Base-by-base conservation (phyloP, 1,140 invertebrate genomes). In the Penaeus japonicus region DNA sequence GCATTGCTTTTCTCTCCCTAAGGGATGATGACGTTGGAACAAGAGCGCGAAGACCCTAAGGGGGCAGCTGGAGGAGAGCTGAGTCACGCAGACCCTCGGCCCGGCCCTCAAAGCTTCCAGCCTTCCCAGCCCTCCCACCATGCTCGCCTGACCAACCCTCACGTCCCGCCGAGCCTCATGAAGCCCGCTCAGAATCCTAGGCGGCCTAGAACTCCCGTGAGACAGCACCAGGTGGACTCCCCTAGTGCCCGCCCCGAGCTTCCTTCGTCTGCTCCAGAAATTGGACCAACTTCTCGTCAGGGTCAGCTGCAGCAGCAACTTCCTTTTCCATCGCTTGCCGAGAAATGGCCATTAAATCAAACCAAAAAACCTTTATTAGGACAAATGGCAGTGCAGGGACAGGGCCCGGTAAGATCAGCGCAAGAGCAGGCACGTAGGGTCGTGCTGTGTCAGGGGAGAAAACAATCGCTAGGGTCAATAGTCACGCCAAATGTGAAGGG, bases 11-110 rank as follows among this genome's bases (percentile, higher is more conserved):
- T 18, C 59, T 24, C 39, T 30, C 30, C 70, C 24, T 7, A 65
- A 88, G 87, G 87, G 87, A 83, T 88, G 80, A 88, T 88, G 87
- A 88, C 87, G 87, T 73, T 88, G 87, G 87, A 88, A 70, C 87
- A 88, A 73, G 87, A 88, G 81, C 80, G 87, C n/a, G 87, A 88
- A 32, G 80, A 88, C 32, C 79, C 87, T 62, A 70, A 75, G 22
- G 87, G 87, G 65, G 87, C 87, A 20, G 83, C 87, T 24, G 87
- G 79, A 20, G 86, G 87, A 10, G 87, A 88, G 81, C 70, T 80
- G 22, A 53, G 80, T 65, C 80, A 65, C 15, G 47, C 70, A 27
- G 47, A 47, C 47, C 47, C 54, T 53, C 84, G 78, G 53, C 87
- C 80, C 53, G 78, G 54, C 53, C 47, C 77, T 24, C 75, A 86